Base-by-base conservation (phyloP, 2,888 invertebrate genomes). In the Morpho deidamia region DNA sequence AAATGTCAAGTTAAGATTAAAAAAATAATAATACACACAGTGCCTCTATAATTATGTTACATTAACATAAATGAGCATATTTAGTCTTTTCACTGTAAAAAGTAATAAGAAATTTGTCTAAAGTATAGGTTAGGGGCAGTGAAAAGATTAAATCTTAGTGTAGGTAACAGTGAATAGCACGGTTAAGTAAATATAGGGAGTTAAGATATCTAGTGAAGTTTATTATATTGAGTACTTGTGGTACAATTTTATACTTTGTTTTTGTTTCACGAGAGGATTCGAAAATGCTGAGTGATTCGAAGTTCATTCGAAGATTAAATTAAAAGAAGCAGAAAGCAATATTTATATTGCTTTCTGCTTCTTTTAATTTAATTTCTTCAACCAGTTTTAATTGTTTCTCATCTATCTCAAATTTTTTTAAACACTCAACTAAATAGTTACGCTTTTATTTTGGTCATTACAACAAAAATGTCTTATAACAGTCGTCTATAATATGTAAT, bases 21-120 rank as follows among this genome's bases (percentile, higher is more conserved):
- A 56, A 52, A 56, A 50, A 77, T 66, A 72, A 70, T 69, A 86
- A 85, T 81, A 90, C 90, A 90, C 90, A 88, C 90, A 90, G 90
- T 90, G 90, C 90, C 90, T 90, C 90, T 90, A 85, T 83, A 87
- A 85, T 89, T 90, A 90, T 90, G 90, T 90, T 90, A 90, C 87
- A 87, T 90, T 90, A 90, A 90, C 89, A 89, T 90, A 88, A 88
- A 88, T 86, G 89, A 86, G 86, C 85, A 66, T 81, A 69, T 81
- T 86, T 86, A 79, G 64, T 82, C 78, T 83, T 84, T 83, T 82
- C 81, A 83, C 83, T 84, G 81, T 38, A 14, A 34, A 44, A 23
- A 12, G 8, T 38, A 10, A 10, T 46, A 46, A 39, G 42, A n/a
- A 38, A 37, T 45, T 46, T 55, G 39, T 47, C 39, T 42, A 48